Evolutionary conservation across 64 coral and sea anemone genomes (phyloP), one percentile per base, ranked within the genome.

Genomic region (Montipora capricornis): DNA sequence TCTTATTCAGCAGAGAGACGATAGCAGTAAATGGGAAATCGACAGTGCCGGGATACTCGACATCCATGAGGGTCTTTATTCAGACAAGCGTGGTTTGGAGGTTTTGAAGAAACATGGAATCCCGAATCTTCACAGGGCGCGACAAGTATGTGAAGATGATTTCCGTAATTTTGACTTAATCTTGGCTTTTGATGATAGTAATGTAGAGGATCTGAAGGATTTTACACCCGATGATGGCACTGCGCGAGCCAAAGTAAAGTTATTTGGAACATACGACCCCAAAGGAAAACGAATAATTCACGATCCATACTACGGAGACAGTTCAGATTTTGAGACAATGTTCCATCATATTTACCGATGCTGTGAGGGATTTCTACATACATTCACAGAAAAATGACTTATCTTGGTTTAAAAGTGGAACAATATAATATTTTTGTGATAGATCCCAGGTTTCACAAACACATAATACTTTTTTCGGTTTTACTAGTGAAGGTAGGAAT

Each of bases 101-200:
- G 92, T 95, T 8, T 66, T 95, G 78, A 77, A 75, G 24, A 81
- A 89, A 57, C 75, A 95, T 55, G 90, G 90, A 48, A 95, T 98
- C 2, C 67, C 82, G 47, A 97, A 94, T 49, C 74, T 61, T 0
- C 96, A 98, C 44, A 74, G 94, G 19, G 96, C 96, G 0, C 84
- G 96, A 58, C 80, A 93, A 70, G 94, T 95, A 1, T 58, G 70
- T 5, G 44, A 80, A 14, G 91, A 90, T n/a, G 96, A 98, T 91
- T 98, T 98, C 78, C 73, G 75, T 9, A 68, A 94, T 68, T 98
- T 95, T 74, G 91, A 94, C 60, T 78, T 95, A 11, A 98, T 98
- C 50, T 47, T 98, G 80, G 91, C 96, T n/a, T 90, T 98, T 68
- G 96, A 98, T 81, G 91, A 98, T 14, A 93, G 81, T 44, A 95